Evolutionary conservation across 2,113 vertebrate genomes (phyloP).

Genomic region (Crocuta crocuta): DNA sequence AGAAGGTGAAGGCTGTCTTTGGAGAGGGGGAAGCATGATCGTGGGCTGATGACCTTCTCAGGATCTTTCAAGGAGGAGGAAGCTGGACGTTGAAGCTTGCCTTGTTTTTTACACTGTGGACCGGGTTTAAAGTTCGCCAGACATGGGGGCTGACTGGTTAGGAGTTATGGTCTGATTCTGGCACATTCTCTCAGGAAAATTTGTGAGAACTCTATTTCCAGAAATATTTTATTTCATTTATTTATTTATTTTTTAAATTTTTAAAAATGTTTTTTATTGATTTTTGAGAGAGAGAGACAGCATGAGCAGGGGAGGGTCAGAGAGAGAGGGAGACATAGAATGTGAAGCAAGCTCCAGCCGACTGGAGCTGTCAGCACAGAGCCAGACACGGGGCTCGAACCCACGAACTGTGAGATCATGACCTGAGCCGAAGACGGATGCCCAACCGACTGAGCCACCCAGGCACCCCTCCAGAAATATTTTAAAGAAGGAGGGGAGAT

Average conservation of each 20-base stretch:
- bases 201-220: neutral
- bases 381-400: too few species aligned
- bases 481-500: neutral
- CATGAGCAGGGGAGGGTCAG: too few species aligned
- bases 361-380: too few species aligned
- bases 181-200: neutral
- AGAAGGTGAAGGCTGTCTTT: neutral
- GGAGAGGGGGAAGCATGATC: neutral
- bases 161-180: neutral
- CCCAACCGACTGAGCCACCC: too few species aligned
- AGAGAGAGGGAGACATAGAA: too few species aligned
- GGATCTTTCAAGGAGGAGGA: neutral
- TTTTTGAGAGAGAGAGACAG: too few species aligned
- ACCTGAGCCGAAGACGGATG: too few species aligned
- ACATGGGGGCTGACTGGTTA: neutral
- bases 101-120: neutral
- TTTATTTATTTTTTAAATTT: too few species aligned
- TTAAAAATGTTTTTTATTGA: too few species aligned
- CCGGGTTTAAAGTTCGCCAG: neutral
- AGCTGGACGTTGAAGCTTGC: neutral
- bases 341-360: too few species aligned
- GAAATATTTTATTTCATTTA: neutral
- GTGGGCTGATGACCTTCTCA: neutral
- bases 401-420: too few species aligned
- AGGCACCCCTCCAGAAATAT: neutral